These are phyloP conservation scores for Pyrgilauda ruficollis DNA, from an alignment of 2,113 vertebrate species.

Conservation along the genomic window DNA sequence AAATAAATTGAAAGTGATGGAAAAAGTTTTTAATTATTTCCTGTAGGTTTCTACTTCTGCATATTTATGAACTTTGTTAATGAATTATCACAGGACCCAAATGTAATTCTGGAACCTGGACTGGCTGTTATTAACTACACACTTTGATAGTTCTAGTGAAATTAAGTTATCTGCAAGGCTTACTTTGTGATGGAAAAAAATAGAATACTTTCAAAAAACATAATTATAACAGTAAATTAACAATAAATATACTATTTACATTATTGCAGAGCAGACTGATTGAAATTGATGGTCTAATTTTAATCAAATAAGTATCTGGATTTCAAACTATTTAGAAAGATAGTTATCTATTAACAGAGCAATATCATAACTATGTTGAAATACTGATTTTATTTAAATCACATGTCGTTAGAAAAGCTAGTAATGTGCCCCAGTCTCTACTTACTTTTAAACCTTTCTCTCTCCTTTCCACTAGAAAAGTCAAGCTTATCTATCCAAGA, in stretches of 20 bases:
- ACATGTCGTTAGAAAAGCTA: not conserved
- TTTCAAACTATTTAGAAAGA: not conserved
- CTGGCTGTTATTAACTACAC: not conserved
- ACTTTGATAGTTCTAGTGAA: not conserved
- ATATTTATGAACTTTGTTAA: not conserved
- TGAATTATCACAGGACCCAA: not conserved
- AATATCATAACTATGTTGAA: not conserved
- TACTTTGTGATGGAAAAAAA: not conserved
- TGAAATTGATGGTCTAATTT: not conserved
- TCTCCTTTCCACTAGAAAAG: not conserved
- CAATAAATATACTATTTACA: not conserved
- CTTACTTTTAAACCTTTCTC: not conserved
- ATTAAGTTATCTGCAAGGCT: not conserved
- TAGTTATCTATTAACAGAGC: not conserved
- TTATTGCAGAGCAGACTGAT: not conserved
- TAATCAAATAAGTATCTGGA: not conserved
- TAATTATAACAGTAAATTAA: not conserved
- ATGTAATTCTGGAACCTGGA: not conserved
- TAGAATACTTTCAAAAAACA: not conserved
- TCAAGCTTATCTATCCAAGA: not conserved
- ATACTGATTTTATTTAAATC: not conserved
- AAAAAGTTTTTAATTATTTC: not conserved
- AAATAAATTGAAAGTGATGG: not conserved
- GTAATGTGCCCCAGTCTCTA: not conserved
- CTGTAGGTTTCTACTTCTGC: not conserved